Base-by-base conservation (phyloP, 2,888 invertebrate species). In the Phengaris arion region DNA sequence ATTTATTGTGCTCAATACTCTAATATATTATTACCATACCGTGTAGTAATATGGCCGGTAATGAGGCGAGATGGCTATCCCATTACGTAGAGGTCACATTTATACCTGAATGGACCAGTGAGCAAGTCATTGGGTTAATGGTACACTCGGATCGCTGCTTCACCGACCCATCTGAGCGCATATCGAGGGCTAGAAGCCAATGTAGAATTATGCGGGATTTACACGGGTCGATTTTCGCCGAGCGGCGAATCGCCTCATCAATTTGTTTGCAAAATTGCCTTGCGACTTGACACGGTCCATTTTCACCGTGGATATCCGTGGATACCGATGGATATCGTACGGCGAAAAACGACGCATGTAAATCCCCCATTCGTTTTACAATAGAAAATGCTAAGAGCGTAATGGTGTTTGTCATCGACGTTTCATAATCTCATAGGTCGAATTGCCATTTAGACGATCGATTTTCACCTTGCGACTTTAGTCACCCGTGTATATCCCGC, bases 41-140 rank as follows among this genome's bases (percentile, higher is more conserved):
- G 64, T 54, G 35, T 70, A 22, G 35, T 35, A 35, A 45, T 72
- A 35, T 22, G 22, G 9, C 12, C 22, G n/a, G 72, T 35, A 72
- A 72, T 72, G 35, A 72, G 72, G 22, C 35, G 74, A 52, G 59
- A 73, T 75, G 77, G 64, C 64, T 80, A 78, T 81, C 79, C 75
- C 76, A 76, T 81, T 79, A 80, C 81, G 76, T 77, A 78, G 78
- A 77, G 78, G 79, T 81, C 78, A 74, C 77, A 83, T 86, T 86
- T 84, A 78, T 70, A 84, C 76, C 83, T 83, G 85, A 85, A 86
- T 86, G 87, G 86, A 84, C 85, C 85, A 88, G 85, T 88, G 88
- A 87, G 83, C 90, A 88, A 89, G 90, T 89, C 91, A 92, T 87
- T 92, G 86, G 92, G 91, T 92, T 88, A 91, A 87, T 90, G 82